Base-by-base conservation (phyloP, 2,113 vertebrate species). In the Machaerirhynchus nigripectus region DNA sequence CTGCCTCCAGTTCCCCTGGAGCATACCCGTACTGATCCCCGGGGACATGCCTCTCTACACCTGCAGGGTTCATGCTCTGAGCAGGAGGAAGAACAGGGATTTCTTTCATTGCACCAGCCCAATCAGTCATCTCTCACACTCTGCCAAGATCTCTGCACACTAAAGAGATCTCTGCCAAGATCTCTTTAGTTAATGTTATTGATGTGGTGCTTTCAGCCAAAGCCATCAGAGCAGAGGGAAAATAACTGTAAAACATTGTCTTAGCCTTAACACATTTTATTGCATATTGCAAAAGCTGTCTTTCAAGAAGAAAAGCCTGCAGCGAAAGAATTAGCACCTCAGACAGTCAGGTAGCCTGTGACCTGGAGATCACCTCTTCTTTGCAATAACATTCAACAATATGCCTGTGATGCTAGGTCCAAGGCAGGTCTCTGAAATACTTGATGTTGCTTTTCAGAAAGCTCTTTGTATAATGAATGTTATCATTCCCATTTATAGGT, bases 321-420 rank as follows among this genome's bases (percentile, higher is more conserved):
- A 47, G 52, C 0, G 0, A 59, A 74, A 57, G 39, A 89, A 61
- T 49, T 61, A 61, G 17, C 44, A 56, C 42, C 30, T 84, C 80
- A 49, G 6, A 14, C 15, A 52, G 14, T 2, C 0, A 0, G 27
- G 27, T 44, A 69, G 3, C 26, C 10, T 35, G 17, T 31, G 18
- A 52, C 35, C 14, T 37, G 23, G 20, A 75, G 27, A 16, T 60
- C 15, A 17, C 37, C 28, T 65, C 47, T 31, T 60, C 39, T 55
- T 50, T 27, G 13, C 2, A 6, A 57, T 28, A 68, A 21, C 11
- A 15, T 71, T 23, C 19, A 55, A 74, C 30, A 35, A 30, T 22
- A n/a, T 9, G 9, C 35, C 56, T 81, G 50, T 30, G 30, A 27
- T 1, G 1, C 11, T 22, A 50, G 6, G 9, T 55, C 64, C 35